Percentiles rank a stretch among this genome's conserved stretches.
These are phyloP conservation scores for Paracyclopina nana DNA, from an alignment of 1,140 invertebrate species.

Conservation along the genomic window DNA sequence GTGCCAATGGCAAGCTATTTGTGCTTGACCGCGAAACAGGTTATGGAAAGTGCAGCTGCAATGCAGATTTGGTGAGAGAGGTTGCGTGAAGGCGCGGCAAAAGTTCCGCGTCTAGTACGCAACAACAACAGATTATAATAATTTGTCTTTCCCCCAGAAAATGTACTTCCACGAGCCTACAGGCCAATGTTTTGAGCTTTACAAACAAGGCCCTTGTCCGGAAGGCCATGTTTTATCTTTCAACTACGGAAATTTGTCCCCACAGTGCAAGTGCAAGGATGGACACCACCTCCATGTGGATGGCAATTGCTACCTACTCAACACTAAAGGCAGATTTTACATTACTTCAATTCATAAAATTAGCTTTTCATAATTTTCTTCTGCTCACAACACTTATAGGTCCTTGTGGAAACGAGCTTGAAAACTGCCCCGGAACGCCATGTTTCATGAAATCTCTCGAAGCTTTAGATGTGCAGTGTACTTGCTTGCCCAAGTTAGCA, in stretches of 20 bases:
- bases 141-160: neutral
- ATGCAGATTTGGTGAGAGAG: conserved; percentile 17
- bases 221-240: conserved; percentile 22
- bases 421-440: conserved; percentile 18
- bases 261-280: conserved; percentile 21
- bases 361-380: conserved; percentile 2
- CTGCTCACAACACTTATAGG: neutral
- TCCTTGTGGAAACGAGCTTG: conserved; percentile 19
- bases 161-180: conserved; percentile 21
- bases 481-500: conserved; percentile 20
- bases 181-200: conserved; percentile 20
- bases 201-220: conserved; percentile 22
- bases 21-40: conserved; percentile 17
- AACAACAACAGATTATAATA: no score
- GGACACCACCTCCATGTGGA: conserved; percentile 22
- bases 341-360: neutral
- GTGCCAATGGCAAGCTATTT: conserved; percentile 21
- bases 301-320: conserved; percentile 22
- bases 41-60: conserved; percentile 21
- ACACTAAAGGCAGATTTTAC: conserved; percentile 18
- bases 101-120: no score
- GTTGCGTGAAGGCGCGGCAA: no score
- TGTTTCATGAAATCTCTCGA: conserved; percentile 21
- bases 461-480: conserved; percentile 21
- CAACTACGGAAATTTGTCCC: conserved; percentile 21